Conservation (phyloP, 1,140 invertebrate species). For the Bombus superbus region DNA sequence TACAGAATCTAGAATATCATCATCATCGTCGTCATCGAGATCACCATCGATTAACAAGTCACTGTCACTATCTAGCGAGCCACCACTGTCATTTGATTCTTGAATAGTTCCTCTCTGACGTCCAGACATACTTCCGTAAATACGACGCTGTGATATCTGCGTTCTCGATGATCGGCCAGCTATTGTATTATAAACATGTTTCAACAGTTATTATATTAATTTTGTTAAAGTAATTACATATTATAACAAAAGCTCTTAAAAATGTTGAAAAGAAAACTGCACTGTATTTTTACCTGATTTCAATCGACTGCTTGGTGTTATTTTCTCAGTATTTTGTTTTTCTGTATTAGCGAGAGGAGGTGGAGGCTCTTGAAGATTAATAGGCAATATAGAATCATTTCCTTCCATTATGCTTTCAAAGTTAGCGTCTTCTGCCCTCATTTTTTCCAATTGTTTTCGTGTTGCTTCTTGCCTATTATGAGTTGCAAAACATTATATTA, state of each 20-base stretch:
- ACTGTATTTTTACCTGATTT: constrained; percentile 59
- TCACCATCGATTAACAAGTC: constrained; percentile 83
- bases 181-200: constrained; percentile 51
- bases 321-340: constrained; percentile 72
- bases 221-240: constrained; percentile 4
- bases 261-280: neutral
- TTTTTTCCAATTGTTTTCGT: constrained; percentile 82
- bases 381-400: constrained; percentile 77
- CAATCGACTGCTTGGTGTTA: constrained; percentile 58
- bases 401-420: constrained; percentile 80
- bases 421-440: constrained; percentile 80
- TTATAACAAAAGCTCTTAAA: neutral
- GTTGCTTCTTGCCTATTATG: constrained; percentile 80
- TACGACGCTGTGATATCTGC: constrained; percentile 76
- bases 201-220: constrained; percentile 3
- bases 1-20: constrained; percentile 75
- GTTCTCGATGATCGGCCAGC: constrained; percentile 73
- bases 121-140: constrained; percentile 84
- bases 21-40: constrained; percentile 80
- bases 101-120: constrained; percentile 74
- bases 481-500: neutral
- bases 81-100: constrained; percentile 78
- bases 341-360: constrained; percentile 64
- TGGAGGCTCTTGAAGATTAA: constrained; percentile 75
- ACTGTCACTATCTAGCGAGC: constrained; percentile 82